Base-by-base conservation (phyloP, 2,888 invertebrate species). In the Pantelozetes paolii region DNA sequence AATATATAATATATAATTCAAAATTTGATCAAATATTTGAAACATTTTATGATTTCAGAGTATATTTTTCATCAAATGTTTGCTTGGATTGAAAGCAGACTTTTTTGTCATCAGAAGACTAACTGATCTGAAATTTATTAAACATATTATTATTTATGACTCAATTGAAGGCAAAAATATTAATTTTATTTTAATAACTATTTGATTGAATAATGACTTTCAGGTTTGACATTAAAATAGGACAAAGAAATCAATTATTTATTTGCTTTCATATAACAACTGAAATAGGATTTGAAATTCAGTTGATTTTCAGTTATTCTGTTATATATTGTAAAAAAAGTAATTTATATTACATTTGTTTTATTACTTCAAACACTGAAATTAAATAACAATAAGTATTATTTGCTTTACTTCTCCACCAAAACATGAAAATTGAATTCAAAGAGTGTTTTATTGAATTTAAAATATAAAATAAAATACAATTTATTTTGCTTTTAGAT, bases 301-400 rank as follows among this genome's bases (percentile, higher is more conserved):
- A 54, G 11, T 54, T 26, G 23, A 23, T 54, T 54, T 8, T 3
- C 11, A 54, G 36, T 6, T 26, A 54, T 23, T 54, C 54, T 26
- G 54, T 26, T 54, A 23, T 54, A 54, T 54, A 50, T 54, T n/a
- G 23, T 11, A 3, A 45, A 54, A 54, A 54, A 54, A 54, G 54
- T 54, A 54, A 54, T 54, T 54, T 54, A 54, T 54, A 54, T 54
- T 54, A 54, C 54, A 54, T 54, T 54, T 54, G 23, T 54, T 54
- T 54, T 54, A 54, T 54, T n/a, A 54, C 20, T 54, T 26, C 13
- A 54, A 54, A 54, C 54, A 54, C 23, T 26, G 54, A 54, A 54
- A 54, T 54, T 54, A 54, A 54, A 54, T 54, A 54, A 54, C 54
- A 54, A 54, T 18, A 54, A 54, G 54, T 54, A 54, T 26, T 54